Evolutionary conservation across 2,113 vertebrate species (phyloP).

Genomic region (Gobiocypris rarus): DNA sequence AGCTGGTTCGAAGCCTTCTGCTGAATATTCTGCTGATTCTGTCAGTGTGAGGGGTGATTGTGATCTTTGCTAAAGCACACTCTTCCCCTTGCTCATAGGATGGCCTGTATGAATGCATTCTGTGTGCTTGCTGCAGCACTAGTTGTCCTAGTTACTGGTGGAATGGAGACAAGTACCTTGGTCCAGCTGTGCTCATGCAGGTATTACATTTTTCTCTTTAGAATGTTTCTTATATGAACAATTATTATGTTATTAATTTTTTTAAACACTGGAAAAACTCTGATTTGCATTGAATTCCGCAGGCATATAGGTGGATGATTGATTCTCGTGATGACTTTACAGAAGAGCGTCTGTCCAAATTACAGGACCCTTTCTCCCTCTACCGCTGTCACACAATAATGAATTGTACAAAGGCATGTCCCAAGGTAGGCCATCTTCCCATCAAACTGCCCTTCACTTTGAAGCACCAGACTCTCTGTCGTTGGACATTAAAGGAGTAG

Average conservation of each 20-base stretch:
- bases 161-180: conserved; percentile 94
- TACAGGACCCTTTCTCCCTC: conserved; percentile 94
- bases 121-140: conserved; percentile 97
- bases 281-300: background rate
- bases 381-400: conserved; percentile 99
- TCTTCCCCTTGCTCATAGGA: conserved; percentile 74
- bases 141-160: conserved; percentile 99
- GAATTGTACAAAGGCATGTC: conserved; percentile 94
- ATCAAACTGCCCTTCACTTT: background rate
- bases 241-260: no score
- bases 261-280: no score
- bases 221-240: conserved; percentile 1
- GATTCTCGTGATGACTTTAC: conserved; percentile 94
- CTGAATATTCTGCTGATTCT: background rate
- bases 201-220: conserved; percentile 64
- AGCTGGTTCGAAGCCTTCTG: conserved; percentile 79
- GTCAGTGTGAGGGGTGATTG: background rate
- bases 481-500: background rate
- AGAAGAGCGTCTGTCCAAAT: conserved; percentile 89
- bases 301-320: conserved; percentile 98
- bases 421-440: conserved; percentile 79
- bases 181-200: conserved; percentile 96
- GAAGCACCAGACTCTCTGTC: background rate
- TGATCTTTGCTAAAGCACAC: background rate
- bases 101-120: conserved; percentile 93